phyloP scores from a whole-genome alignment of 2,888 invertebrate species.

The Paralinhomoeus sp. region DNA sequence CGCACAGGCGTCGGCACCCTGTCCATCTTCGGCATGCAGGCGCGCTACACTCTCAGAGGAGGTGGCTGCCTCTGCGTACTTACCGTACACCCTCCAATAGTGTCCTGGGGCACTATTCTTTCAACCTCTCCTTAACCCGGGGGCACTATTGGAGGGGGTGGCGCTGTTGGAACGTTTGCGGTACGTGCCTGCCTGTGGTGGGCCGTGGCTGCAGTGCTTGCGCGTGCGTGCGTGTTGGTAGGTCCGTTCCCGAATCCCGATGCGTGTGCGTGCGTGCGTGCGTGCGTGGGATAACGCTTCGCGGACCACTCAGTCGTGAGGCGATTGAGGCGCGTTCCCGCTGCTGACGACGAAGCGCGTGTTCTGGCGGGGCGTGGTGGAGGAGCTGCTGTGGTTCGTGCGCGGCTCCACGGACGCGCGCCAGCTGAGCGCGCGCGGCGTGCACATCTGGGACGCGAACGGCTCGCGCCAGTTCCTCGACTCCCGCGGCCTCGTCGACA shows the following conservation, averaged over 20 bases:
- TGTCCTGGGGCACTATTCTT: too few relatives aligned
- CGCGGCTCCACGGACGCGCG: constrained; percentile 66
- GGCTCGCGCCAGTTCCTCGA: constrained; percentile 67
- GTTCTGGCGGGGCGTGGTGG: constrained; percentile 66
- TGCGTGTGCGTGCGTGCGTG: too few relatives aligned
- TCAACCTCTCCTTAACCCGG: too few relatives aligned
- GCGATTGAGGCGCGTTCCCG: constrained; percentile 41
- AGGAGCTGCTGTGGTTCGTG: constrained; percentile 85
- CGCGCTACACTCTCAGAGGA: constrained; percentile 50
- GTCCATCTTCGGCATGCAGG: constrained; percentile 71
- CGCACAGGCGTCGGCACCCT: constrained; percentile 71
- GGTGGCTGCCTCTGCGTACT: constrained; percentile 24
- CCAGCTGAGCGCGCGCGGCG: constrained; percentile 47
- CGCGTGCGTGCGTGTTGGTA: too few relatives aligned
- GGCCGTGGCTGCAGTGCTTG: too few relatives aligned
- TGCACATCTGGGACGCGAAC: constrained; percentile 90
- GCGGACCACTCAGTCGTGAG: too few relatives aligned
- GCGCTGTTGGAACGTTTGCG: too few relatives aligned
- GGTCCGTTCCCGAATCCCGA: too few relatives aligned
- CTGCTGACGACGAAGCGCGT: constrained; percentile 80
- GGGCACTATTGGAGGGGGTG: too few relatives aligned
- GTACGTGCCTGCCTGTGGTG: too few relatives aligned
- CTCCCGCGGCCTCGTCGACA: constrained; percentile 53
- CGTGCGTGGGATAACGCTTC: too few relatives aligned
- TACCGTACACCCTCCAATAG: too few relatives aligned